These are phyloP conservation scores for Drosophila persimilis DNA, from an alignment of 1,140 invertebrate species.

Conservation along the genomic window DNA sequence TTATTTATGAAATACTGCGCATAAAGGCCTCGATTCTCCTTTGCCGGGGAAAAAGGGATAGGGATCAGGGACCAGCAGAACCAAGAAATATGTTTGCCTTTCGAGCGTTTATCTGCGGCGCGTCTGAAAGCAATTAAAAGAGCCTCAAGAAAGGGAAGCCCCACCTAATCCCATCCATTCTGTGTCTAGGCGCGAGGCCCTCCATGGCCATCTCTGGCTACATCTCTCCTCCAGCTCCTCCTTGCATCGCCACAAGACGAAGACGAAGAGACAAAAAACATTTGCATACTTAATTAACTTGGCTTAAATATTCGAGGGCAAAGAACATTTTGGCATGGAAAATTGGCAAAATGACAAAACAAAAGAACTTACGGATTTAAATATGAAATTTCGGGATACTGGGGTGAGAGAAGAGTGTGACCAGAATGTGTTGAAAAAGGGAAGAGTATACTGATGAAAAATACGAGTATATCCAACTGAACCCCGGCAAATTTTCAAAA, in stretches of 20 bases:
- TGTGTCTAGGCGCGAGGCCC: background rate
- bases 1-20: slow-evolving; percentile 47
- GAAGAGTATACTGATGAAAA: no score
- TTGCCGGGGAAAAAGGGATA: slow-evolving; percentile 7
- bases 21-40: no score
- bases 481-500: no score
- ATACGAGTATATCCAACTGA: no score
- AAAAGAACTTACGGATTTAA: no score
- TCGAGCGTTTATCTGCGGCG: slow-evolving; percentile 44
- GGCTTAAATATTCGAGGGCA: slow-evolving; percentile 39
- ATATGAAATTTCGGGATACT: no score
- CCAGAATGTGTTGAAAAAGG: no score
- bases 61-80: slow-evolving; percentile 8
- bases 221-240: background rate
- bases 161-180: slow-evolving; percentile 61
- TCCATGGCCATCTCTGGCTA: no score
- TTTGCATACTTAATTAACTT: slow-evolving; percentile 81
- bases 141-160: slow-evolving; percentile 59
- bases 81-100: slow-evolving; percentile 3
- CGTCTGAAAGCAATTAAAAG: slow-evolving; percentile 72
- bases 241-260: background rate
- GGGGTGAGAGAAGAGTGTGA: no score
- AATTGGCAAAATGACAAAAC: background rate
- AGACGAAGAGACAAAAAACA: slow-evolving; percentile 35
- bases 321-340: background rate